A percentile compares a stretch with the other conserved stretches of the same genome.
Evolutionary conservation across 2,797 vertebrate species (phyloP).

Genomic region (Limosa lapponica): DNA sequence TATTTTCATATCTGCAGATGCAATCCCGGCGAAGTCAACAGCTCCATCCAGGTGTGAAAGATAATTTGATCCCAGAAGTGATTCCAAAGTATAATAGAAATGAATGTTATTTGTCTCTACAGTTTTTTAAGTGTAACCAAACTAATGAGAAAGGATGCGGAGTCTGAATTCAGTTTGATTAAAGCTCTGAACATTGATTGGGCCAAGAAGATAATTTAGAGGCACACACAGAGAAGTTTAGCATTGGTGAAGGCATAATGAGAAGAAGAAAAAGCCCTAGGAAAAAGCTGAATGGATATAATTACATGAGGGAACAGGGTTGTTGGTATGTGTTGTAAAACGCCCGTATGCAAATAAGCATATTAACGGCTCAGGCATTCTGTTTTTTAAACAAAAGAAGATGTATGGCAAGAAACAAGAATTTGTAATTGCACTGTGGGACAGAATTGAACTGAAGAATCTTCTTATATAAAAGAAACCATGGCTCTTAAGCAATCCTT

Average conservation of each 20-base stretch:
- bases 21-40: not conserved
- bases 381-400: not conserved
- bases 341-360: not conserved
- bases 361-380: not conserved
- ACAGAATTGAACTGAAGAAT: not conserved
- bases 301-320: not conserved
- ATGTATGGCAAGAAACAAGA: not conserved
- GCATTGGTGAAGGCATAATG: not conserved
- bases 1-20: not conserved
- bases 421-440: not conserved
- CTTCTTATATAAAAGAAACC: not conserved
- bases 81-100: not conserved
- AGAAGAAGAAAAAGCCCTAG: not conserved
- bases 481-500: not conserved
- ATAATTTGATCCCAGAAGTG: slow-evolving; percentile 8
- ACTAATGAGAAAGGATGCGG: not conserved
- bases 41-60: not conserved
- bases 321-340: not conserved
- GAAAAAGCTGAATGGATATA: not conserved
- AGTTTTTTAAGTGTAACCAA: not conserved
- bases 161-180: slow-evolving; percentile 23
- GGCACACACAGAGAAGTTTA: not conserved
- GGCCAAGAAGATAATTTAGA: not conserved
- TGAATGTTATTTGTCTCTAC: not conserved
- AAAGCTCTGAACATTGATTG: not conserved